Conservation (phyloP, 2,113 vertebrate genomes). For the Thinocorus orbignyianus region DNA sequence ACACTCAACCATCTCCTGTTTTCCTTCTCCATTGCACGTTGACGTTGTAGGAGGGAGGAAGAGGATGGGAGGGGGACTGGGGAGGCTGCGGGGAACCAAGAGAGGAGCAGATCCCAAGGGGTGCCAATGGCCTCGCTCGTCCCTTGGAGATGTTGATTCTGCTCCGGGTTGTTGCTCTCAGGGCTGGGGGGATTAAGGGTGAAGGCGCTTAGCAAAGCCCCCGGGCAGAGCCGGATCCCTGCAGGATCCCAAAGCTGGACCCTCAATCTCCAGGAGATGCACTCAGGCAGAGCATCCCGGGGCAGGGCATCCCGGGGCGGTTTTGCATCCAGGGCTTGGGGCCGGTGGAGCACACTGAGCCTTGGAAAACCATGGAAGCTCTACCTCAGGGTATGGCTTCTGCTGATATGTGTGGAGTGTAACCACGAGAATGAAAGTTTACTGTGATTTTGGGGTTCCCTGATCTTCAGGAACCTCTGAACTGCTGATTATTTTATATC, state of each 20-base stretch:
- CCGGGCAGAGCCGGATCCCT: neutral
- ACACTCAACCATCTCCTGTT: fast-evolving
- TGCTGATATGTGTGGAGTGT: neutral
- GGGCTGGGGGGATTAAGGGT: neutral
- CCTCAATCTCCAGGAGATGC: neutral
- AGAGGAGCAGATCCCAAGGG: neutral
- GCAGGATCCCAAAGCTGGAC: neutral
- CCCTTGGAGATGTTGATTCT: neutral
- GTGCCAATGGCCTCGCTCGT: fast-evolving
- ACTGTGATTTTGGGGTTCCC: neutral
- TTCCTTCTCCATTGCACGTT: neutral
- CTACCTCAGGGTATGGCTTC: neutral
- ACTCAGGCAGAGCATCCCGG: neutral
- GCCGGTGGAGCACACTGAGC: neutral
- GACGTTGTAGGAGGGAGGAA: neutral
- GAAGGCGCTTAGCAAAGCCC: neutral
- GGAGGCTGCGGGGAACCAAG: neutral
- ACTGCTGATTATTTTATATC: neutral
- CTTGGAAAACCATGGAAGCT: neutral
- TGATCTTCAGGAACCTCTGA: neutral
- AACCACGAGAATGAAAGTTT: fast-evolving
- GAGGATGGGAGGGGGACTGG: neutral
- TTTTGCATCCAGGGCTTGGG: neutral
- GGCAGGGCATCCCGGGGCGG: neutral
- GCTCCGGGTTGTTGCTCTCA: neutral